A percentile compares a stretch with the other conserved stretches of the same genome.
Conservation (phyloP, 2,113 vertebrate species). For the Spheniscus mendiculus region DNA sequence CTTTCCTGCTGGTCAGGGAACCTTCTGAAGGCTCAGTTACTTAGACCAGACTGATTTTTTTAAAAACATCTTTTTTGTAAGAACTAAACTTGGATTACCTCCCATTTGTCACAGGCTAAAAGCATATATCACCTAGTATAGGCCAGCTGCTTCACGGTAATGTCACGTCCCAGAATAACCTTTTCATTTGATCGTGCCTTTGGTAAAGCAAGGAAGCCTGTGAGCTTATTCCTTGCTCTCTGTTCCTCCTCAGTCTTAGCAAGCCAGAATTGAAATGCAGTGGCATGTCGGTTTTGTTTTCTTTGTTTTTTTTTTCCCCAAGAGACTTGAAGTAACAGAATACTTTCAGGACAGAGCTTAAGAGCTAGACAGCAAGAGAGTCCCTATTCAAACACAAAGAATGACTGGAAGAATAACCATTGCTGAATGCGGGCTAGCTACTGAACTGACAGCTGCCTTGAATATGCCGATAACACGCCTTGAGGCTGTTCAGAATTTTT, state of each 20-base stretch:
- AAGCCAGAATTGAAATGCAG: not conserved
- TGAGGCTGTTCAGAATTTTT: not conserved
- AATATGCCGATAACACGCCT: rapidly evolving
- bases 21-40: not conserved
- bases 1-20: slow-evolving; percentile 11
- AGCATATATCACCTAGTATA: rapidly evolving
- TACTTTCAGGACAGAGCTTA: not conserved
- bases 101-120: not conserved
- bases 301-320: not conserved
- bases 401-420: not conserved
- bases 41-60: not conserved
- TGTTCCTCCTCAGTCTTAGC: not conserved
- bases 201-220: not conserved
- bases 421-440: not conserved
- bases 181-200: not conserved
- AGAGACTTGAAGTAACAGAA: not conserved
- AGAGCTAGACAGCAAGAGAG: not conserved
- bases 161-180: not conserved
- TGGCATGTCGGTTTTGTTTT: not conserved
- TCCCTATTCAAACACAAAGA: not conserved
- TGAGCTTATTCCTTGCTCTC: not conserved
- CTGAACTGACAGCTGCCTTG: not conserved
- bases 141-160: not conserved
- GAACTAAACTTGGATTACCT: not conserved
- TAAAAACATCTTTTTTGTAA: not conserved